Base-by-base conservation (phyloP, 2,888 invertebrate genomes). In the Acronicta psi region DNA sequence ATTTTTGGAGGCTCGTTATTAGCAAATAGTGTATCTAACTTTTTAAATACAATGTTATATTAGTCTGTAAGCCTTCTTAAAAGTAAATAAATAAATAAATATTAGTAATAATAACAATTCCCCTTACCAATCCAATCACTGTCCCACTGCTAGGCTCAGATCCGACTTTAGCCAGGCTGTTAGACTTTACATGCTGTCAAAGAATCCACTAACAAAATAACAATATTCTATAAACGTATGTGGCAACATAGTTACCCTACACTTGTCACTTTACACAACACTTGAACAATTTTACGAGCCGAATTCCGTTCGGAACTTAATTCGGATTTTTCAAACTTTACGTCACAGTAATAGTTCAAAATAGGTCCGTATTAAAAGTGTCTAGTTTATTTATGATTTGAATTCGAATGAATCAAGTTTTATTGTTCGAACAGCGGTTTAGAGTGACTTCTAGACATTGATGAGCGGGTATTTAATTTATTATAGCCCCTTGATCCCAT, bases 281-380 rank as follows among this genome's bases (percentile, higher is more conserved):
- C 80, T 77, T 80, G 74, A 75, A 75, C 77, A 51, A 63, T 79
- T 83, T 82, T 80, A 83, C 81, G 80, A 80, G 68, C 82, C 82
- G 79, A 88, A 77, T 77, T 76, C 74, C 85, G 87, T 84, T 71
- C 77, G 69, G 72, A 81, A 73, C 75, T 80, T 80, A 82, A 85
- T 84, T 81, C 82, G 70, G 82, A 84, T 83, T 82, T 86, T 69
- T 67, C 43, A 18, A 82, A 79, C 79, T 89, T 89, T 84, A 90
- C 84, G 85, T 81, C 83, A 74, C 80, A 76, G 91, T 91, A 90
- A 93, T 91, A 90, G 92, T 88, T 90, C 88, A 89, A 90, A 93
- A 91, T 90, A 85, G 88, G 84, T 76, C 73, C 82, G 85, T 83
- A 89, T 90, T 90, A 88, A 90, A 92, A 84, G 83, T 87, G 91